A percentile compares a stretch with the other conserved stretches of the same genome.
Evolutionary conservation across 2,888 invertebrate genomes (phyloP).

Genomic region (Leptinotarsa tumamoca): DNA sequence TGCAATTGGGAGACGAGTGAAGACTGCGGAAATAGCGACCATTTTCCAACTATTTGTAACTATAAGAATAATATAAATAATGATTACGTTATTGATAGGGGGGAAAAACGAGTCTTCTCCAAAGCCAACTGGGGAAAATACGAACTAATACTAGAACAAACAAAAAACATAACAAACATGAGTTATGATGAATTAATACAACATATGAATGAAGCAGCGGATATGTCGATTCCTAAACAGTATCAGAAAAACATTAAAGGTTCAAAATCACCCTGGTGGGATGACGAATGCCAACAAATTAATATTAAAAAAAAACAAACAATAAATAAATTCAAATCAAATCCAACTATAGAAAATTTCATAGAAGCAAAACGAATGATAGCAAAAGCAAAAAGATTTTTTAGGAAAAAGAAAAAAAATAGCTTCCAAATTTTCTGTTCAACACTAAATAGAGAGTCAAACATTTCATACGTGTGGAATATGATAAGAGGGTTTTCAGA

Average conservation of each 20-base stretch:
- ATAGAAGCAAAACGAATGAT: conserved; percentile 12
- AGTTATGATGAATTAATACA: not conserved
- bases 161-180: not conserved
- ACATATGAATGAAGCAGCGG: not conserved
- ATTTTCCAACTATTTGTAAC: too few species aligned
- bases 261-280: too few species aligned
- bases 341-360: not conserved
- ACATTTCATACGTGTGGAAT: conserved; percentile 2
- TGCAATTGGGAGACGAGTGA: too few species aligned
- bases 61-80: too few species aligned
- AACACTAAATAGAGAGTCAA: not conserved
- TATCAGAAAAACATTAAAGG: not conserved
- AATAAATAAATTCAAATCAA: too few species aligned
- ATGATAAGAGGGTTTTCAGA: not conserved
- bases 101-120: too few species aligned
- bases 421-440: not conserved
- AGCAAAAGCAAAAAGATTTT: not conserved
- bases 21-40: too few species aligned
- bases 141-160: too few species aligned
- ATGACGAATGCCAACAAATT: too few species aligned
- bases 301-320: too few species aligned
- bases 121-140: too few species aligned
- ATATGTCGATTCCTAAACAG: not conserved
- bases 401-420: not conserved
- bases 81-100: too few species aligned